Percentiles rank a stretch among this genome's conserved stretches.
Evolutionary conservation across 2,797 vertebrate genomes (phyloP).

Genomic region (Fratercula arctica): DNA sequence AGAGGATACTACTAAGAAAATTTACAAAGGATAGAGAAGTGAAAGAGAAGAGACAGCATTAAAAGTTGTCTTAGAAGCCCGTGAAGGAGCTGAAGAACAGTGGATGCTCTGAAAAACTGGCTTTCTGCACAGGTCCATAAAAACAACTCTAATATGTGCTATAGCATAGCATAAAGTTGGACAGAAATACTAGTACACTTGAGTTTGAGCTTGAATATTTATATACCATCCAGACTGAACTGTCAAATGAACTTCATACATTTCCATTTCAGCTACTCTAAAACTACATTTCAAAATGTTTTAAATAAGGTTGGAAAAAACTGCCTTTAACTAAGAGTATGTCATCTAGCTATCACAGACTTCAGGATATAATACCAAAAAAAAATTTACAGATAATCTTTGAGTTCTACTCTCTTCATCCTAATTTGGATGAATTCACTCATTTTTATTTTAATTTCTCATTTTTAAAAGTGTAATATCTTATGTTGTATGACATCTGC

Average conservation of each 20-base stretch:
- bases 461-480: not conserved
- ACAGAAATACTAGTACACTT: not conserved
- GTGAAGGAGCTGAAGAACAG: not conserved
- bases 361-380: not conserved
- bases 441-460: not conserved
- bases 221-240: not conserved
- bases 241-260: not conserved
- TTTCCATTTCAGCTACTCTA: not conserved
- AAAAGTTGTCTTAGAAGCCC: not conserved
- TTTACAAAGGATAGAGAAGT: not conserved
- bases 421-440: not conserved
- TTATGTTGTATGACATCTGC: not conserved
- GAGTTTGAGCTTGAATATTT: not conserved
- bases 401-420: not conserved
- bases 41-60: not conserved
- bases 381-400: not conserved
- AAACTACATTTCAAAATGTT: not conserved
- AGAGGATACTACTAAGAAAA: not conserved
- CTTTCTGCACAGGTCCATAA: not conserved
- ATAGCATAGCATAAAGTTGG: not conserved
- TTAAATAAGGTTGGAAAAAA: not conserved
- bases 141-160: not conserved
- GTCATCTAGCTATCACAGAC: not conserved
- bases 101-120: not conserved
- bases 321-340: not conserved